These are phyloP conservation scores for Melanotaenia boesemani DNA, from an alignment of 2,797 vertebrate species.

Conservation along the genomic window DNA sequence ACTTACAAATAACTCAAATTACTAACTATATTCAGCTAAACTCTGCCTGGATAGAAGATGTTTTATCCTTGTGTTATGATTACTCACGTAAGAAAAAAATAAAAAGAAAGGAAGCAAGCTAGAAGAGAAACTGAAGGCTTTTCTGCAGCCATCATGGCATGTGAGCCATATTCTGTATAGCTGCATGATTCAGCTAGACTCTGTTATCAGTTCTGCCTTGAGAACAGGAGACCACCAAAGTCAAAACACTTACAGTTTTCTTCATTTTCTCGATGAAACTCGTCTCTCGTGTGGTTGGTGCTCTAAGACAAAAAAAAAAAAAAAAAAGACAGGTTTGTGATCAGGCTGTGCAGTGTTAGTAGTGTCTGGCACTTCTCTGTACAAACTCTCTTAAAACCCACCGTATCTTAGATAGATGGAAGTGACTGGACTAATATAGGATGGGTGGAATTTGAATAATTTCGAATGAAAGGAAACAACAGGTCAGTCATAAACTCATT, in stretches of 20 bases:
- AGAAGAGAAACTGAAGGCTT: neutral
- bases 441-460: neutral
- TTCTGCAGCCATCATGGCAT: conserved; percentile 39
- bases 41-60: neutral
- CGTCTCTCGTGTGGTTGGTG: conserved; percentile 85
- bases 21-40: neutral
- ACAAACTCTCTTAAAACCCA: too few relatives aligned
- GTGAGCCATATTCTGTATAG: conserved; percentile 59
- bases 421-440: neutral
- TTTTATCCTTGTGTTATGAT: conserved; percentile 4
- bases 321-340: neutral
- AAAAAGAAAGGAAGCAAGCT: neutral
- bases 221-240: conserved; percentile 30
- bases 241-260: conserved; percentile 90
- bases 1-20: neutral
- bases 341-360: neutral
- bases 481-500: neutral
- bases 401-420: neutral
- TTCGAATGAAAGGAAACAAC: neutral
- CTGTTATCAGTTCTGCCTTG: conserved; percentile 30
- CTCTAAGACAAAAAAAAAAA: conserved; percentile 74
- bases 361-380: neutral
- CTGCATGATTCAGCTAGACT: conserved; percentile 56
- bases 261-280: conserved; percentile 99
- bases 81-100: conserved; percentile 4